phyloP scores from a whole-genome alignment of 2,113 vertebrate genomes.

The Caranx ignobilis region DNA sequence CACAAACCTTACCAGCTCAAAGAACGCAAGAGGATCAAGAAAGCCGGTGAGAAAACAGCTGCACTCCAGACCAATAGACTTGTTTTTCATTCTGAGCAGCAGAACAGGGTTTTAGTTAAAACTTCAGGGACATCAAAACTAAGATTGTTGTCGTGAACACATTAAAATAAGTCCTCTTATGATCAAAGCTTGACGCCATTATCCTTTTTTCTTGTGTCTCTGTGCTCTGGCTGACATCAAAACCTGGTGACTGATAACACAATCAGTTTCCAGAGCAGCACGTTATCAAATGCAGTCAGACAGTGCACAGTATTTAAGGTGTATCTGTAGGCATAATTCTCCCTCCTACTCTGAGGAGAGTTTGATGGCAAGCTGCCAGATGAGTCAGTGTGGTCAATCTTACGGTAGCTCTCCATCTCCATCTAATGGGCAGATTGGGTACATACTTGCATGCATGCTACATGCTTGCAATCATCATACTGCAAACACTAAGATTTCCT shows the following conservation, averaged over 20 bases:
- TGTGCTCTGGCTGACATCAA: conserved; percentile 42
- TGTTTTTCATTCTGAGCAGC: conserved; percentile 6
- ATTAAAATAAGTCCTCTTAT: conserved; percentile 37
- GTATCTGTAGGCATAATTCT: conserved; percentile 55
- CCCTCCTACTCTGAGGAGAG: conserved; percentile 28
- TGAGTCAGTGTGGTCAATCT: neutral
- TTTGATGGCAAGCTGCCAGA: conserved; percentile 53
- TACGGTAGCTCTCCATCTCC: conserved; percentile 56
- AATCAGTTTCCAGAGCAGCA: conserved; percentile 38
- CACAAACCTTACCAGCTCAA: conserved; percentile 99
- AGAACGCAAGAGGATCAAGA: conserved; percentile 98
- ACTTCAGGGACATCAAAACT: conserved; percentile 29
- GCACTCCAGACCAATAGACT: neutral
- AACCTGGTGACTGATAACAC: conserved; percentile 50
- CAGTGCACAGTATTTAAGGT: conserved; percentile 53
- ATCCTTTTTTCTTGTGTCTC: conserved; percentile 34
- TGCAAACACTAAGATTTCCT: neutral
- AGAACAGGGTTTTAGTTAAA: conserved; percentile 28
- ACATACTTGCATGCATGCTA: conserved; percentile 19
- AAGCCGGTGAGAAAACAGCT: conserved; percentile 88
- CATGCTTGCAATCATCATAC: neutral
- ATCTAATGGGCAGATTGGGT: conserved; percentile 56
- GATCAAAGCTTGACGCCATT: conserved; percentile 48
- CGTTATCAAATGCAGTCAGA: conserved; percentile 61
- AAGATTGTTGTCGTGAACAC: conserved; percentile 49